A percentile compares a stretch with the other conserved stretches of the same genome.
These are phyloP conservation scores for Poeciliopsis turrubarensis DNA, from an alignment of 2,113 vertebrate species.

Conservation along the genomic window DNA sequence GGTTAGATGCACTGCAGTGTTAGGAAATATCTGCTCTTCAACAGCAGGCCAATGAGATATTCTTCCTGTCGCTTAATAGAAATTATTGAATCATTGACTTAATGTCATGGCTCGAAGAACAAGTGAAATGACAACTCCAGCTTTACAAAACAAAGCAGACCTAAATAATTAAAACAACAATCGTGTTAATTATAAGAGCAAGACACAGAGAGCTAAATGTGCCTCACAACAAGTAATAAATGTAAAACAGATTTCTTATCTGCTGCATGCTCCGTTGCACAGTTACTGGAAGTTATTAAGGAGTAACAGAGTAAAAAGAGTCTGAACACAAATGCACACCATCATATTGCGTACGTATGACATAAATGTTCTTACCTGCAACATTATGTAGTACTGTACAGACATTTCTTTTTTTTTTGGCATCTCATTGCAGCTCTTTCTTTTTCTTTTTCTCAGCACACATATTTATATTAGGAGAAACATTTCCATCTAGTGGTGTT, in stretches of 20 bases:
- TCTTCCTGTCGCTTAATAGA: background rate
- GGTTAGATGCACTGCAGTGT: background rate
- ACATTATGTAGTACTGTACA: too few relatives aligned
- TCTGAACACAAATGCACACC: background rate
- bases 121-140: background rate
- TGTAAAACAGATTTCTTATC: too few relatives aligned
- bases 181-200: too few relatives aligned
- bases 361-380: too few relatives aligned
- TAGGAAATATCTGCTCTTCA: background rate
- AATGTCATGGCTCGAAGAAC: too few relatives aligned
- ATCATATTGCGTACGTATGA: too few relatives aligned
- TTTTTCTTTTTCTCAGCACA: background rate
- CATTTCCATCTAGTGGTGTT: constrained; percentile 56
- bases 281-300: too few relatives aligned
- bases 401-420: background rate
- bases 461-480: background rate
- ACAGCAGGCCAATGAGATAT: background rate
- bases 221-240: background rate
- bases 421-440: background rate
- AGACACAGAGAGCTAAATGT: too few relatives aligned
- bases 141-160: too few relatives aligned
- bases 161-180: too few relatives aligned
- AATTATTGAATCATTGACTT: too few relatives aligned
- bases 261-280: too few relatives aligned
- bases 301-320: background rate